Percentiles rank a stretch among this genome's conserved stretches.
Conservation (phyloP, 2,797 vertebrate genomes). For the Microctenopoma lineatum region DNA sequence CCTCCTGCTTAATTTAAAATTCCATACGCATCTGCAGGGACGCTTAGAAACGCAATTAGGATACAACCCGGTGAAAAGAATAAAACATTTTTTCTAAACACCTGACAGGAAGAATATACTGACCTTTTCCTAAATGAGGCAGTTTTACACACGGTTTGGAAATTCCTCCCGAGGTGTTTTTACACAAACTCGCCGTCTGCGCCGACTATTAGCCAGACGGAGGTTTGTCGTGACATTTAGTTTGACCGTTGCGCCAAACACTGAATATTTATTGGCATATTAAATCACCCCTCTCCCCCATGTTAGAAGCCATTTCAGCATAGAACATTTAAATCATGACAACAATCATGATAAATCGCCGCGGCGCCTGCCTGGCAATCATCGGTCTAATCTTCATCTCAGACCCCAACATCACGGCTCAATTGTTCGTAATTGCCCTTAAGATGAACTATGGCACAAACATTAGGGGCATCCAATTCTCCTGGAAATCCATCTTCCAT, state of each 20-base stretch:
- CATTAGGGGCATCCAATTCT: constrained; percentile 64
- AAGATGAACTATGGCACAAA: constrained; percentile 74
- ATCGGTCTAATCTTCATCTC: constrained; percentile 77
- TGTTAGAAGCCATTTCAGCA: constrained; percentile 54
- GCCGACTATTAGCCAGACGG: constrained; percentile 60
- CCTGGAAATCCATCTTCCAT: constrained; percentile 70
- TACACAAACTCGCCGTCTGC: constrained; percentile 33
- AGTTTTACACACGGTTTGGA: constrained; percentile 46
- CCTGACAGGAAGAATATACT: constrained; percentile 50
- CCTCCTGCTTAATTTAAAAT: not conserved
- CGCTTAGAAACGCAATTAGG: constrained; percentile 61
- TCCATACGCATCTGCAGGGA: constrained; percentile 34
- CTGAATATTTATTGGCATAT: constrained; percentile 79
- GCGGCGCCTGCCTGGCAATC: constrained; percentile 66
- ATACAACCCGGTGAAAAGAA: constrained; percentile 15
- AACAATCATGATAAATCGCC: constrained; percentile 75
- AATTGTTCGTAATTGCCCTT: constrained; percentile 78
- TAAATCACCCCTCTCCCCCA: constrained; percentile 44
- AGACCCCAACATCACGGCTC: constrained; percentile 67
- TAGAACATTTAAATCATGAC: constrained; percentile 71
- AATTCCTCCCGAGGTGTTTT: constrained; percentile 46
- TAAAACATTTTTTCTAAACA: constrained; percentile 8
- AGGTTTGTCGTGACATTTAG: constrained; percentile 75
- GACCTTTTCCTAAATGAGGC: constrained; percentile 72
- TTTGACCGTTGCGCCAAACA: constrained; percentile 66